Percentiles rank a stretch among this genome's conserved stretches.
Evolutionary conservation across 2,797 vertebrate species (phyloP).

Genomic region (Lithobates pipiens): DNA sequence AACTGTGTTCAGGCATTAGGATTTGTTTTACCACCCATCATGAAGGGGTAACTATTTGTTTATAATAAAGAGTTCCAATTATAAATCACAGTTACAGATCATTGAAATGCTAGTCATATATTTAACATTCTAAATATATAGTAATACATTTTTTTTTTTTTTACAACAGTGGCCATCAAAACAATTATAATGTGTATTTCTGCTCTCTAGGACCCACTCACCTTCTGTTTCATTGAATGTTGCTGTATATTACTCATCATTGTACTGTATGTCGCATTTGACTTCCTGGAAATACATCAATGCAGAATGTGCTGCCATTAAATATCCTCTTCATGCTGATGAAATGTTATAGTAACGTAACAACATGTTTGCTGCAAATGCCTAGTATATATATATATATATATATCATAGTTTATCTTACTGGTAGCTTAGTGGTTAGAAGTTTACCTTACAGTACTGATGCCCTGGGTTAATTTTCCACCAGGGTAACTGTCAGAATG

Average conservation of each 20-base stretch:
- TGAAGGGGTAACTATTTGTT: too few relatives aligned
- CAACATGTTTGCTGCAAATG: not conserved
- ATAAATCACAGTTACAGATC: not conserved
- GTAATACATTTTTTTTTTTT: too few relatives aligned
- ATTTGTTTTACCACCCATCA: too few relatives aligned
- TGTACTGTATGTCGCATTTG: slow-evolving; percentile 18
- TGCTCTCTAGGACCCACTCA: not conserved
- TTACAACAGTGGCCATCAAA: not conserved
- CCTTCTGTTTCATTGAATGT: not conserved
- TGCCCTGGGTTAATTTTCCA: not conserved
- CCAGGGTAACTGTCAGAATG: not conserved
- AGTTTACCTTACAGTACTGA: too few relatives aligned
- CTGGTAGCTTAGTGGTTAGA: not conserved
- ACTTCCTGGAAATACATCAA: not conserved
- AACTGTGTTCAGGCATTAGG: too few relatives aligned
- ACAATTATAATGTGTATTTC: not conserved
- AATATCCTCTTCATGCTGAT: not conserved
- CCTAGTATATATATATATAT: too few relatives aligned
- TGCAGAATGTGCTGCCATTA: not conserved
- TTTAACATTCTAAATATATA: not conserved
- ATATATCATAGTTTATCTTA: not conserved
- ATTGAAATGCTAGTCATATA: not conserved
- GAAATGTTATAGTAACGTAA: not conserved
- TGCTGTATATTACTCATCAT: not conserved
- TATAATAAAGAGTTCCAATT: not conserved